Base-by-base conservation (phyloP, 2,888 invertebrate species). In the Pherbina coryleti region DNA sequence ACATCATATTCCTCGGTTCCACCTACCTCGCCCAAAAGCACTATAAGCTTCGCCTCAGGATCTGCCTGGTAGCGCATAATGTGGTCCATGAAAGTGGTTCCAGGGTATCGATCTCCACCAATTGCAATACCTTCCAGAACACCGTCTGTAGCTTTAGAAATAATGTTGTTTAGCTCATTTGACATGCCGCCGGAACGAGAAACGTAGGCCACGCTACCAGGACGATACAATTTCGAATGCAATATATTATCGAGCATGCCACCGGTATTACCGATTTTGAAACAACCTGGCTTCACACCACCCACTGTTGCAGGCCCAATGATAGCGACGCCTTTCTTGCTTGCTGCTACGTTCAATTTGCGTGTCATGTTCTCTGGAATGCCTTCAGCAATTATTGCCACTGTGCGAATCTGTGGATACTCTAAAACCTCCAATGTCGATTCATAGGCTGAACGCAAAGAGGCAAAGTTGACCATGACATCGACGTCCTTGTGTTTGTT, bases 161-260 rank as follows among this genome's bases (percentile, higher is more conserved):
- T 93, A 70, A 99, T 98, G 90, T 99, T 99, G 91, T 99, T 99
- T 79, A 99, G 91, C 88, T 99, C 99, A 89, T 99, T 99, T 71
- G 98, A 98, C 99, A 99, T 99, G 9, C 99, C 99, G 44, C 99
- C 99, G 0, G 98, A 99, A 28, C 99, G 93, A 0, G 98, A 99
- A 0, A 99, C 99, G 89, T 99, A 99, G 0, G 98, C 99, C 75
- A 99, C 97, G 87, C 98, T 97, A 88, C 99, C 99, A 0, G 98
- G 95, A 37, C 99, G 91, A 91, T 99, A 99, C 17, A 99, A 92
- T 89, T 98, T 98, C 82, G 98, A 98, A 87, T 98, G 96, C 1
- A 99, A 91, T 83, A 99, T 98, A 88, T 99, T 99, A 90, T 99
- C 99, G 92, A 99, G 95, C 99, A 99, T 99, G 78, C 99, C 99